Evolutionary conservation across 2,888 invertebrate genomes (phyloP).

Genomic region (Aradus depressus): DNA sequence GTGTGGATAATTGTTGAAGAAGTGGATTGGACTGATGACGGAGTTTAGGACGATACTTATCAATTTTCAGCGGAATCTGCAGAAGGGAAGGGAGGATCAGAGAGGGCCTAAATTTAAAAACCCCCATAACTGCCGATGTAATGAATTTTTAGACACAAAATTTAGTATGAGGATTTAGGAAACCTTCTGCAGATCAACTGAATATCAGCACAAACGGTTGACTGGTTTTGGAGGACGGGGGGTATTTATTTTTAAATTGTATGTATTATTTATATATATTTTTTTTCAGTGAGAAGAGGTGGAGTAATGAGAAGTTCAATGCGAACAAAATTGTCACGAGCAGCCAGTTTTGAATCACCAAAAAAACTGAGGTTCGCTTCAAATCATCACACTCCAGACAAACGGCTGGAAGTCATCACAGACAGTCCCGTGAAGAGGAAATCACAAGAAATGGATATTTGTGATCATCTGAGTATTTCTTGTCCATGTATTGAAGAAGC

Average conservation of each 20-base stretch:
- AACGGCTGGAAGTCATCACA: constrained; percentile 43
- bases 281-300: not conserved
- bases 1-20: no score
- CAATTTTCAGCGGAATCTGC: no score
- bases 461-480: constrained; percentile 44
- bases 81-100: no score
- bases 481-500: constrained; percentile 58
- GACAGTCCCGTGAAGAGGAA: constrained; percentile 41
- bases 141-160: no score
- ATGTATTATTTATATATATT: not conserved
- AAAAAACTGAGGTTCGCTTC: constrained; percentile 70
- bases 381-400: constrained; percentile 50
- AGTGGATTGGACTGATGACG: no score
- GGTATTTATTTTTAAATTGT: not conserved
- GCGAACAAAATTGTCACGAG: constrained; percentile 47
- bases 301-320: constrained; percentile 47
- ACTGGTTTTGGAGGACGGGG: not conserved
- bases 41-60: no score
- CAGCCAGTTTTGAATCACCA: constrained; percentile 72
- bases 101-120: no score
- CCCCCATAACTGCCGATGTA: no score
- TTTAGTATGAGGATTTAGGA: not conserved
- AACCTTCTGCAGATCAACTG: not conserved
- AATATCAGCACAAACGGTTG: not conserved
- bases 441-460: constrained; percentile 20